These are phyloP conservation scores for Heliangelus exortis DNA, from an alignment of 2,797 vertebrate species.

Conservation along the genomic window DNA sequence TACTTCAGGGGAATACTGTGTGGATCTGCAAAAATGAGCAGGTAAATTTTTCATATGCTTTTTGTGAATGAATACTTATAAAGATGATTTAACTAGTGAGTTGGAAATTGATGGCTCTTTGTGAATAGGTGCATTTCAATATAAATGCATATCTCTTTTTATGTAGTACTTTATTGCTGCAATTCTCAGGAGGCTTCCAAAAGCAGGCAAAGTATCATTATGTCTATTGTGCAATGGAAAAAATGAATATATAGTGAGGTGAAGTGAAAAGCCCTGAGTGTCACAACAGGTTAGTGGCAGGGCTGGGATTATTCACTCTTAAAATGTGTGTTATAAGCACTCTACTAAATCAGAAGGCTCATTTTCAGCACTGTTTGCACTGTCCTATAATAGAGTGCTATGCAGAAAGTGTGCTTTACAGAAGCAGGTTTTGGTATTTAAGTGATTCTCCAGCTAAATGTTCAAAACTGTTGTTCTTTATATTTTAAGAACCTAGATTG, in stretches of 20 bases:
- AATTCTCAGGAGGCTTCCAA: slow-evolving; percentile 26
- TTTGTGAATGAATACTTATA: slow-evolving; percentile 33
- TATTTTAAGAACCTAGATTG: neutral
- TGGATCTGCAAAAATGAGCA: slow-evolving; percentile 97
- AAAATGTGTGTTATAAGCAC: slow-evolving; percentile 6
- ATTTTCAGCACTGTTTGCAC: neutral
- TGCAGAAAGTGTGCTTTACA: neutral
- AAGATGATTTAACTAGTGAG: slow-evolving; percentile 42
- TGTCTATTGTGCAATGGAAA: slow-evolving; percentile 6
- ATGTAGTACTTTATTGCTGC: slow-evolving; percentile 26
- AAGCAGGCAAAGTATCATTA: slow-evolving; percentile 30
- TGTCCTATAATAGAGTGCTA: neutral
- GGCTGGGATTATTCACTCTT: slow-evolving; percentile 40
- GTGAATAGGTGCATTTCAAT: slow-evolving; percentile 50
- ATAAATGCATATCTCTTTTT: slow-evolving; percentile 45
- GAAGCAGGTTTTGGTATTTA: neutral
- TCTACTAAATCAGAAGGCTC: neutral
- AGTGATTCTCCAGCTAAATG: neutral
- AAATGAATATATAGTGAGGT: neutral
- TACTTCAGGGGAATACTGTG: slow-evolving; percentile 89
- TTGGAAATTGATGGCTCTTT: slow-evolving; percentile 34
- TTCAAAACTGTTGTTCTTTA: neutral
- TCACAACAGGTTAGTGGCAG: slow-evolving; percentile 43
- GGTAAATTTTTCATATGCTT: slow-evolving; percentile 79
- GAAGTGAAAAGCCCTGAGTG: slow-evolving; percentile 38